Conservation (phyloP, 2,797 vertebrate species). For the Triplophysa bombifrons region DNA sequence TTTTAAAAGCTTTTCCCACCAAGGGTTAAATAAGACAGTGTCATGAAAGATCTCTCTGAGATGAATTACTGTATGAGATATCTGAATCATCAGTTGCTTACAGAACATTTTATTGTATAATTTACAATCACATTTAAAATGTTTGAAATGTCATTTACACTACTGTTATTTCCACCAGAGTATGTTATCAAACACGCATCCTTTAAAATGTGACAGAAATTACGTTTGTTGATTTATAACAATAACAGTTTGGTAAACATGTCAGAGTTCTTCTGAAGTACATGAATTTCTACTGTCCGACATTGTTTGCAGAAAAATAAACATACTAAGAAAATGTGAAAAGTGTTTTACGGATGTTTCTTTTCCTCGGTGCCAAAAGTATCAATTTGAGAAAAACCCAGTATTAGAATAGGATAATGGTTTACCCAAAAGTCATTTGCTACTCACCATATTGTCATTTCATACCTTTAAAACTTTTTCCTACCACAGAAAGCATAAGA, state of each 20-base stretch:
- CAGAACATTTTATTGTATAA: neutral
- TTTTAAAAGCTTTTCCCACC: too few relatives aligned
- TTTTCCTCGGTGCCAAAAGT: neutral
- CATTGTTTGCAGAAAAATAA: neutral
- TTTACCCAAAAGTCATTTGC: too few relatives aligned
- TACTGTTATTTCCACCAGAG: neutral
- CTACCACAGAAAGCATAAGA: too few relatives aligned
- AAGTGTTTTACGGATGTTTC: neutral
- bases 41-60: too few relatives aligned
- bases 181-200: neutral
- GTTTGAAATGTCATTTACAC: too few relatives aligned
- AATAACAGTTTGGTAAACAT: conserved; percentile 2
- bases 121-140: too few relatives aligned
- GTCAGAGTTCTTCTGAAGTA: neutral
- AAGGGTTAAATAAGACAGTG: too few relatives aligned
- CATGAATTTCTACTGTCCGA: neutral
- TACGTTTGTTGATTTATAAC: neutral
- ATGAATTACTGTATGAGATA: too few relatives aligned
- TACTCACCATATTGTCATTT: too few relatives aligned
- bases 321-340: neutral
- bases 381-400: neutral
- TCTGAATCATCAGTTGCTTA: neutral
- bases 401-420: too few relatives aligned
- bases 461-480: too few relatives aligned
- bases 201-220: neutral